Conservation (phyloP, 1,140 invertebrate species). For the Lysiphlebus fabarum region DNA sequence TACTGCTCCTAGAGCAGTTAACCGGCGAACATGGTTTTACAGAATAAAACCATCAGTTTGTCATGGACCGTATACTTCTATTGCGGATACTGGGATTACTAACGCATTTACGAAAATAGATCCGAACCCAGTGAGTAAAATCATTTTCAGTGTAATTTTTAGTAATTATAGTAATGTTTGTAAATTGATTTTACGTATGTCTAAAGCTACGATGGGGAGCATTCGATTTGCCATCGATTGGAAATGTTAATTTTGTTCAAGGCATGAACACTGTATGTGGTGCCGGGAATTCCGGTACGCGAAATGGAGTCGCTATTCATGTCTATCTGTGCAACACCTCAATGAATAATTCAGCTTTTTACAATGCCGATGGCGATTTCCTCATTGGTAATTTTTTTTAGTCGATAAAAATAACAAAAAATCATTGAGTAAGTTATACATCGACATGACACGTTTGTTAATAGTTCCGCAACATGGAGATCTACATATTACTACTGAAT, state of each 20-base stretch:
- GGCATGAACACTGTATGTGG: conserved; percentile 91
- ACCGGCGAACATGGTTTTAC: conserved; percentile 91
- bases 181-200: not conserved
- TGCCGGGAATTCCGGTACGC: conserved; percentile 77
- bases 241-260: conserved; percentile 78
- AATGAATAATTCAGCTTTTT: conserved; percentile 85
- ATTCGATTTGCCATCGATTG: conserved; percentile 73
- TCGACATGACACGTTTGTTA: not conserved
- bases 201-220: conserved; percentile 85
- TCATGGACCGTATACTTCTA: conserved; percentile 71
- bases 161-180: conserved; percentile 1
- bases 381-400: conserved; percentile 72
- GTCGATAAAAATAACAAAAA: not conserved
- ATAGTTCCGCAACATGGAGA: conserved; percentile 88
- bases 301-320: conserved; percentile 85
- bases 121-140: conserved; percentile 79
- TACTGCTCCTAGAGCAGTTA: conserved; percentile 82
- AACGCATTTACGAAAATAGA: conserved; percentile 78
- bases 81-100: conserved; percentile 55
- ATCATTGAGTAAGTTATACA: conserved; percentile 3
- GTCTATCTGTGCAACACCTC: conserved; percentile 84
- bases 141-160: conserved; percentile 5
- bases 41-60: conserved; percentile 87
- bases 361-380: conserved; percentile 96
- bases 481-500: conserved; percentile 87